phyloP scores from a whole-genome alignment of 2,113 vertebrate genomes.

The Struthio camelus region DNA sequence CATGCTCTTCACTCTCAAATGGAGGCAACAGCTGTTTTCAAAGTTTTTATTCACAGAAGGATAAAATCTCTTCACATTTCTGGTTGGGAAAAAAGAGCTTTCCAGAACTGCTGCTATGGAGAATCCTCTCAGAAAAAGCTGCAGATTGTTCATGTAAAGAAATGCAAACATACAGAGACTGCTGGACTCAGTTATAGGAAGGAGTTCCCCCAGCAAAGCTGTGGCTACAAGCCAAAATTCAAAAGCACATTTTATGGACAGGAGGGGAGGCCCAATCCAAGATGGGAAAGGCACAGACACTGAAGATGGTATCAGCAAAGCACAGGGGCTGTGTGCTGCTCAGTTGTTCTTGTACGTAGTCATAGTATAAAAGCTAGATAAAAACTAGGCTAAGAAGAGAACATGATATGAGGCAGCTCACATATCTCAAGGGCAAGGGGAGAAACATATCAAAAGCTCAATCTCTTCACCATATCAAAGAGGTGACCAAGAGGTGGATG shows the following conservation, averaged over 20 bases:
- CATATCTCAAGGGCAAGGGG: neutral
- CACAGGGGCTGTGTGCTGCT: neutral
- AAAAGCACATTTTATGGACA: neutral
- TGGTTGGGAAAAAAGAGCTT: neutral
- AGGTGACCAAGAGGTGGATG: neutral
- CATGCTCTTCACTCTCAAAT: neutral
- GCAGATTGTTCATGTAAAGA: neutral
- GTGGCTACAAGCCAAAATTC: neutral
- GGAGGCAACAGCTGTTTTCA: neutral
- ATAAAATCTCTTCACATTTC: neutral
- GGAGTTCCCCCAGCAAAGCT: neutral
- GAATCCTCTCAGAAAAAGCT: neutral
- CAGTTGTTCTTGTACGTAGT: neutral
- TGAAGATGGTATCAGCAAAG: neutral
- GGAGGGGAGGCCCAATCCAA: neutral
- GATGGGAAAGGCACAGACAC: neutral
- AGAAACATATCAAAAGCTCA: fast-evolving
- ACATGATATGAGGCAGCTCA: neutral
- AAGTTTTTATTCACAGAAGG: neutral
- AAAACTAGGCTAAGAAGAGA: neutral
- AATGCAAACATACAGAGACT: neutral
- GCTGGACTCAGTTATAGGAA: neutral
- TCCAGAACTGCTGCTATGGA: neutral
- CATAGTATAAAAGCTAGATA: neutral
- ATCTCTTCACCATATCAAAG: neutral